These are phyloP conservation scores for Cyanoramphus novaezelandiae DNA, from an alignment of 2,113 vertebrate species.

Conservation along the genomic window DNA sequence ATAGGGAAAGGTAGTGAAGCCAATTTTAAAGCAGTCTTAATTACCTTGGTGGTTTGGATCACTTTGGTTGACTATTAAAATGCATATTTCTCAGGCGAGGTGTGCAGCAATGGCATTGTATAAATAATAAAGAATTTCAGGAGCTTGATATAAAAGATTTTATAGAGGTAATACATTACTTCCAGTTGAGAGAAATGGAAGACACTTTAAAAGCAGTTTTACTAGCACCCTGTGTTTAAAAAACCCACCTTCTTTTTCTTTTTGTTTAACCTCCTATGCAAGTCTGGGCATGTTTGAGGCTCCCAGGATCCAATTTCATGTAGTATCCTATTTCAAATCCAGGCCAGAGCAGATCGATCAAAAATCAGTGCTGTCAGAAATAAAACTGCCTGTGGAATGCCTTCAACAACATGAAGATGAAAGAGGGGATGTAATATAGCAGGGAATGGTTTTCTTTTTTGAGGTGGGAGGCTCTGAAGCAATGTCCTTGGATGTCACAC, in stretches of 20 bases:
- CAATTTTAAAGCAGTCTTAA: conserved; percentile 17
- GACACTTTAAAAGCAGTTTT: conserved; percentile 38
- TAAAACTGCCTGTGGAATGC: conserved; percentile 43
- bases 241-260: not conserved
- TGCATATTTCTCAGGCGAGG: not conserved
- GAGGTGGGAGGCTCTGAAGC: not conserved
- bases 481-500: not conserved
- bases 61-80: conserved; percentile 9
- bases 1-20: not conserved
- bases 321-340: conserved; percentile 61
- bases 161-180: conserved; percentile 20
- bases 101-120: not conserved
- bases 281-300: conserved; percentile 28
- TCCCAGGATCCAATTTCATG: conserved; percentile 47
- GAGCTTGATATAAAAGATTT: conserved; percentile 11
- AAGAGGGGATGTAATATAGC: not conserved
- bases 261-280: conserved; percentile 25
- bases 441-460: conserved; percentile 13
- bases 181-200: not conserved
- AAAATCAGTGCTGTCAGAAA: conserved; percentile 26
- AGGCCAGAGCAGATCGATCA: not conserved
- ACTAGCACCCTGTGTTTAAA: not conserved
- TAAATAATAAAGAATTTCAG: conserved; percentile 29
- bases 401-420: conserved; percentile 16
- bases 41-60: conserved; percentile 22